phyloP scores from a whole-genome alignment of 2,888 invertebrate genomes.

The Mesorhabditis spiculigera region DNA sequence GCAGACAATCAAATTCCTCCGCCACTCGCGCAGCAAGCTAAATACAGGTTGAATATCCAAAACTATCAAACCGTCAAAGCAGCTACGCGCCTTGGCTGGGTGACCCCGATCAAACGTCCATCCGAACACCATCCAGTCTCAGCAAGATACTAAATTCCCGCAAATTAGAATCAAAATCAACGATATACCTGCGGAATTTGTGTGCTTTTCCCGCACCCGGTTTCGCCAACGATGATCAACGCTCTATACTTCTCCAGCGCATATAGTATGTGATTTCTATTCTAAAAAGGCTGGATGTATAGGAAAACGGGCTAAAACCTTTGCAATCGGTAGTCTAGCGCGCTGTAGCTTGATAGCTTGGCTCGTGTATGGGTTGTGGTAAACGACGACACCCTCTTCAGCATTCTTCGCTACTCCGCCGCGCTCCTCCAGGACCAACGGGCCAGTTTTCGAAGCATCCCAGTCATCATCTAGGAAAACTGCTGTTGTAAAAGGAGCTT shows the following conservation, averaged over 20 bases:
- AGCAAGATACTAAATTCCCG: constrained; percentile 73
- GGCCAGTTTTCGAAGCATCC: constrained; percentile 33
- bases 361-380: constrained; percentile 76
- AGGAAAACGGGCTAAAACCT: constrained; percentile 55
- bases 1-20: constrained; percentile 75
- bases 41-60: constrained; percentile 14
- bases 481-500: too few relatives aligned
- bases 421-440: constrained; percentile 34
- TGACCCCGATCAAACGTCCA: constrained; percentile 77
- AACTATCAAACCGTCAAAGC: constrained; percentile 70
- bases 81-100: constrained; percentile 86
- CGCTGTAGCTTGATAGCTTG: constrained; percentile 80
- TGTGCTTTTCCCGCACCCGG: constrained; percentile 92
- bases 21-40: constrained; percentile 80
- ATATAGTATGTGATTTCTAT: constrained; percentile 82
- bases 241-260: constrained; percentile 84
- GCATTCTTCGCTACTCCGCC: constrained; percentile 5
- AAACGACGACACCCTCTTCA: constrained; percentile 28
- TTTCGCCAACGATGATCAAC: constrained; percentile 77
- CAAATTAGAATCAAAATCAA: constrained; percentile 56
- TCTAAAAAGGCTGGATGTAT: constrained; percentile 53
- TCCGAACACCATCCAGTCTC: constrained; percentile 80
- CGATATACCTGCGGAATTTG: constrained; percentile 78
- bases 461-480: constrained; percentile 19
- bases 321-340: constrained; percentile 80